Evolutionary conservation across 1,140 invertebrate genomes (phyloP).

Genomic region (Phortica variegata): DNA sequence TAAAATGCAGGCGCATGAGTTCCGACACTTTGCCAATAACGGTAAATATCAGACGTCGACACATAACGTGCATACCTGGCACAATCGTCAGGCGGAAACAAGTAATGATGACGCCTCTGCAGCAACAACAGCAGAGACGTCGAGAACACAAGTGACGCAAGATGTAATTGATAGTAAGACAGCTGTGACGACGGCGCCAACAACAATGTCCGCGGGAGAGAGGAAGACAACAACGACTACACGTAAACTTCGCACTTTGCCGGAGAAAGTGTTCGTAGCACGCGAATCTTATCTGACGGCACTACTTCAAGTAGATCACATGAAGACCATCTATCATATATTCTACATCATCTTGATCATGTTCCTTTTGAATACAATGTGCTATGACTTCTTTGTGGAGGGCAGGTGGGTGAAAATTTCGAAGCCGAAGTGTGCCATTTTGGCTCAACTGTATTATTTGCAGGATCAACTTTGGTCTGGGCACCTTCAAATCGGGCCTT

Average conservation of each 20-base stretch:
- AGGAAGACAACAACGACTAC: conserved; percentile 13
- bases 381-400: conserved; percentile 71
- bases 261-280: conserved; percentile 68
- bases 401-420: conserved; percentile 81
- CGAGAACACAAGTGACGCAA: conserved; percentile 13
- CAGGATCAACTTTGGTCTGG: conserved; percentile 59
- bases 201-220: conserved; percentile 11
- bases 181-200: conserved; percentile 9
- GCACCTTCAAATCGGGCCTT: conserved; percentile 58
- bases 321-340: conserved; percentile 80
- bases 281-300: conserved; percentile 77
- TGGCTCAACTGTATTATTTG: conserved; percentile 4
- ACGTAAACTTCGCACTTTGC: conserved; percentile 30
- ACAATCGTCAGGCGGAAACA: conserved; percentile 30
- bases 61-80: too few species aligned
- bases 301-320: conserved; percentile 76
- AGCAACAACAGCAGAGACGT: conserved; percentile 9
- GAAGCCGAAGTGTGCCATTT: too few species aligned
- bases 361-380: conserved; percentile 70
- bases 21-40: conserved; percentile 34
- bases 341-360: conserved; percentile 79
- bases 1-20: conserved; percentile 41
- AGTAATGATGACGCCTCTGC: not conserved
- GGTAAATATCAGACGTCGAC: conserved; percentile 7
- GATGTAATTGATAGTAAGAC: conserved; percentile 20